These are phyloP conservation scores for Chloroceryle aenea DNA, from an alignment of 2,113 vertebrate species.

Conservation along the genomic window DNA sequence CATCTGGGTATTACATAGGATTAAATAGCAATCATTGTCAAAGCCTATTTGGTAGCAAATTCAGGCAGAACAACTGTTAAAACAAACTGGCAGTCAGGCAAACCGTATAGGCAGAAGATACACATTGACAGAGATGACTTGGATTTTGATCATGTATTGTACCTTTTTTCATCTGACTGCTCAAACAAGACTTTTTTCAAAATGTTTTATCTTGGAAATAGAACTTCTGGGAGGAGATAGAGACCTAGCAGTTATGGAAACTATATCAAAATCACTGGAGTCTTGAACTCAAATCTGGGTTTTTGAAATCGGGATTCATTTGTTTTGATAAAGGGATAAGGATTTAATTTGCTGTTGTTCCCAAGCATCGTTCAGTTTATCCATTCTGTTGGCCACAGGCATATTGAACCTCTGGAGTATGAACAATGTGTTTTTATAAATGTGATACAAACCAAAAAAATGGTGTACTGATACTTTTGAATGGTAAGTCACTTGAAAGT, in stretches of 20 bases:
- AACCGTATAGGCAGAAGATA: constrained; percentile 18
- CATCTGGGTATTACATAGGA: constrained; percentile 75
- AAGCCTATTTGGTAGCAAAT: constrained; percentile 83
- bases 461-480: constrained; percentile 13
- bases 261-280: not conserved
- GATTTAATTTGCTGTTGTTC: not conserved
- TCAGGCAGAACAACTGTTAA: constrained; percentile 79
- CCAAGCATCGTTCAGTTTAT: not conserved
- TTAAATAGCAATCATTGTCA: constrained; percentile 83
- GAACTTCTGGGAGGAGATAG: not conserved
- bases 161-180: not conserved
- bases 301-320: not conserved
- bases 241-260: not conserved
- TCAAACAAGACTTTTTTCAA: not conserved
- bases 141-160: not conserved
- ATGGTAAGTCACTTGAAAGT: constrained; percentile 22
- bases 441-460: not conserved
- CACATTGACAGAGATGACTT: not conserved
- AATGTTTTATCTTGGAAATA: not conserved
- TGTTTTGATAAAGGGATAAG: not conserved
- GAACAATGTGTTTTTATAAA: not conserved
- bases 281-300: not conserved
- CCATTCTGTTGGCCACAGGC: not conserved
- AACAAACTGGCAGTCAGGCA: constrained; percentile 68
- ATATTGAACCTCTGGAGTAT: not conserved